Evolutionary conservation across 2,888 invertebrate species (phyloP).

Genomic region (Agonopterix heracliana): DNA sequence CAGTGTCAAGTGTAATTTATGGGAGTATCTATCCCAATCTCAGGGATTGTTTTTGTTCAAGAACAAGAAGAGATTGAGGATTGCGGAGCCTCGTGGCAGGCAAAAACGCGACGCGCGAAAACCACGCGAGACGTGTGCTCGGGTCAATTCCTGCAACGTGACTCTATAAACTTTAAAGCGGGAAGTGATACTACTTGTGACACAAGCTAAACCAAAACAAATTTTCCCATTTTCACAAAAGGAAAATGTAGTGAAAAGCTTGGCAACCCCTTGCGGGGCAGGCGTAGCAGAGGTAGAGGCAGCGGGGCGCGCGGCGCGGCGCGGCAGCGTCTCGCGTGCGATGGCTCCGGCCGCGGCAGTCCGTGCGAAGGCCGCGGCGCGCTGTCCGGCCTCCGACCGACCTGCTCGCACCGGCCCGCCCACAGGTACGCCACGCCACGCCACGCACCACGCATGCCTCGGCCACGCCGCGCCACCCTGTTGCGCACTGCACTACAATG

Average conservation of each 20-base stretch:
- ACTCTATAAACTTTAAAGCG: too few species aligned
- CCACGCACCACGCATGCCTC: background rate
- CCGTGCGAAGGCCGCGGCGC: conserved; percentile 51
- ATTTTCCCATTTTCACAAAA: too few species aligned
- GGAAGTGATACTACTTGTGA: too few species aligned
- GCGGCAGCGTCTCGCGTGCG: conserved; percentile 20
- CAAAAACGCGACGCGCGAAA: too few species aligned
- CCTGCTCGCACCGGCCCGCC: conserved; percentile 48
- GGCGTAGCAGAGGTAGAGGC: conserved; percentile 13
- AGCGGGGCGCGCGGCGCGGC: conserved; percentile 21
- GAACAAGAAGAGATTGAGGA: too few species aligned
- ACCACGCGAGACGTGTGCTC: too few species aligned
- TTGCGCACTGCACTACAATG: conserved; percentile 67
- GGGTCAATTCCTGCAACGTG: too few species aligned
- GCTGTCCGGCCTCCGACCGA: conserved; percentile 51
- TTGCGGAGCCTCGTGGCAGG: too few species aligned
- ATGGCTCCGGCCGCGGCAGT: conserved; percentile 24
- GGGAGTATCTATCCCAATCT: too few species aligned
- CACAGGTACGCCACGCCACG: conserved; percentile 41
- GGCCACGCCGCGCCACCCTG: conserved; percentile 53
- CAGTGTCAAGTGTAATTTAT: too few species aligned
- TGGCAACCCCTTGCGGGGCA: conserved; percentile 29
- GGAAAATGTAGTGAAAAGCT: background rate
- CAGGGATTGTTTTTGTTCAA: too few species aligned
- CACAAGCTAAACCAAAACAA: too few species aligned